These are phyloP conservation scores for Hypselothyrea guttata DNA, from an alignment of 2,888 invertebrate species.

Conservation along the genomic window DNA sequence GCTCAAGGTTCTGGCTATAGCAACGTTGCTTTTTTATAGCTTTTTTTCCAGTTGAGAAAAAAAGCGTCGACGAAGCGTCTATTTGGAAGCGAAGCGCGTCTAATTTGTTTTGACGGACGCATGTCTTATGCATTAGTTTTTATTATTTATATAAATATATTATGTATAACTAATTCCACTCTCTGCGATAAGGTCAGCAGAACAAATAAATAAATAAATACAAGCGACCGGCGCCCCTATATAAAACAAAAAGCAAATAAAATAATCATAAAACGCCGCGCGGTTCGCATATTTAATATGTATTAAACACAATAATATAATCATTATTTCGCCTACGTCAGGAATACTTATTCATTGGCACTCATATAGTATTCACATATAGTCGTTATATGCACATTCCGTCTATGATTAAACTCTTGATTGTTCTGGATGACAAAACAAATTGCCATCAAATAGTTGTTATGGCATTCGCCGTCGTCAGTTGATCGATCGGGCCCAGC, in stretches of 20 bases:
- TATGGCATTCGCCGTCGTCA: no score
- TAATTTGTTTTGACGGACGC: constrained; percentile 40
- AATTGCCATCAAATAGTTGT: neutral
- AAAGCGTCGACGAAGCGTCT: constrained; percentile 16
- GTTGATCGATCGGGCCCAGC: no score
- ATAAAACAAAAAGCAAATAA: constrained; percentile 11
- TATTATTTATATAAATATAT: constrained; percentile 5
- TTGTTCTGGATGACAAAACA: constrained; percentile 11
- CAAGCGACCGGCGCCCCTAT: constrained; percentile 21
- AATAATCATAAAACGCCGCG: constrained; percentile 3
- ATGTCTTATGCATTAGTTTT: constrained; percentile 13
- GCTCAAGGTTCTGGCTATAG: constrained; percentile 12
- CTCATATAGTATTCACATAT: no score
- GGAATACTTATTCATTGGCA: constrained; percentile 3
- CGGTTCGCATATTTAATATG: constrained; percentile 23
- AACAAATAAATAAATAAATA: no score
- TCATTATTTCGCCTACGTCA: constrained; percentile 26
- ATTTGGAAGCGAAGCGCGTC: constrained; percentile 13
- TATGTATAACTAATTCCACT: neutral
- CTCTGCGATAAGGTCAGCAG: constrained; percentile 35
- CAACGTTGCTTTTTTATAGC: neutral
- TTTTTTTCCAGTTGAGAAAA: neutral
- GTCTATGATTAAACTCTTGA: constrained; percentile 1
- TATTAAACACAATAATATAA: constrained; percentile 19
- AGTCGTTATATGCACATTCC: no score